phyloP scores from a whole-genome alignment of 2,113 vertebrate species.

The Meriones unguiculatus region DNA sequence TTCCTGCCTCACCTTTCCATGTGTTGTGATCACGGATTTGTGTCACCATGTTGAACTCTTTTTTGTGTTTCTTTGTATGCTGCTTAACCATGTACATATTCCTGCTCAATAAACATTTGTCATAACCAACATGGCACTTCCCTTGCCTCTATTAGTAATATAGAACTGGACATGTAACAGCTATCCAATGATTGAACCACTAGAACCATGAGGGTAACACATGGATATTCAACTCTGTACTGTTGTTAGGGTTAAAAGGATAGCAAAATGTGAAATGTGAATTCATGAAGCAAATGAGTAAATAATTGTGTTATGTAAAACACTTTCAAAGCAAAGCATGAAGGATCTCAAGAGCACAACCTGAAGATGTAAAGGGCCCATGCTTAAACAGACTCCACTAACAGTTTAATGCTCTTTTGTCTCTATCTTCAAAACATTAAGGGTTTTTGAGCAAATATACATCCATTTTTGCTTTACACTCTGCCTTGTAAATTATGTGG shows the following conservation, averaged over 20 bases:
- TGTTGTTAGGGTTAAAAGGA: neutral
- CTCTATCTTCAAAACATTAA: neutral
- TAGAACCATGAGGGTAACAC: neutral
- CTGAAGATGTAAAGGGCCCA: rapidly evolving
- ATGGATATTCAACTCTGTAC: neutral
- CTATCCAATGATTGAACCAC: neutral
- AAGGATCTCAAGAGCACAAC: neutral
- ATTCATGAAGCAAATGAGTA: neutral
- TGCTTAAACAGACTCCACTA: neutral
- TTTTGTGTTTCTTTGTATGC: neutral
- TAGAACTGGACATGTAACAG: neutral
- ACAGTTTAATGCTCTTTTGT: neutral
- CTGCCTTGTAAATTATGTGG: neutral
- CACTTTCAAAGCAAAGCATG: neutral
- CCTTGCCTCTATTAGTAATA: neutral
- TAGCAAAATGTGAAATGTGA: neutral
- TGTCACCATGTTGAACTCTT: neutral
- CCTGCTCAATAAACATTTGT: neutral
- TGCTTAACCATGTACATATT: neutral
- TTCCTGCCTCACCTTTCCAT: neutral
- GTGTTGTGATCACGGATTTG: neutral
- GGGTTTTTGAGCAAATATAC: neutral
- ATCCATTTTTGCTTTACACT: neutral
- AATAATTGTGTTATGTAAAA: neutral
- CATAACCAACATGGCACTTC: neutral